phyloP scores from a whole-genome alignment of 2,888 invertebrate genomes.

The Nomada lathburiana region DNA sequence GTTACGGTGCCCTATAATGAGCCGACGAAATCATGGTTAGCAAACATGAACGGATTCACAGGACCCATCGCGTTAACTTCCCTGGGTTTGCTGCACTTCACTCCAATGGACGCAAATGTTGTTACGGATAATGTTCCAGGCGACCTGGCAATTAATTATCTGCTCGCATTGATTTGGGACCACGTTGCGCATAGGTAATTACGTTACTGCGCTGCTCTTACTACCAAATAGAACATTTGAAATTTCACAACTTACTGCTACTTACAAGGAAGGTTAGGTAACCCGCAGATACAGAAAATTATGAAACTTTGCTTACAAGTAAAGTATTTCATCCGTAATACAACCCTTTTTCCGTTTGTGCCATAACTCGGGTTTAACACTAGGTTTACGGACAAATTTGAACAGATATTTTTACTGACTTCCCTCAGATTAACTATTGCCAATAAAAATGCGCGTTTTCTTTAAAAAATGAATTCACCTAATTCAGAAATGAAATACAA shows the following conservation, averaged over 20 bases:
- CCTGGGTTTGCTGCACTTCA: constrained; percentile 65
- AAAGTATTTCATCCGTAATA: no score
- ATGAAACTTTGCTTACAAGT: no score
- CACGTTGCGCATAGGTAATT: constrained; percentile 61
- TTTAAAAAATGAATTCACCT: no score
- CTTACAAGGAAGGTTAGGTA: no score
- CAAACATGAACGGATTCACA: constrained; percentile 64
- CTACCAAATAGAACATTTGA: not conserved
- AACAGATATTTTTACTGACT: no score
- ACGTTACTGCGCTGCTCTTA: not conserved
- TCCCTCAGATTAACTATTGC: no score
- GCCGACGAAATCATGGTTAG: constrained; percentile 70
- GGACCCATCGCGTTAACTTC: constrained; percentile 45
- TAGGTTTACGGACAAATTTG: no score
- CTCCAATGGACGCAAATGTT: accelerated
- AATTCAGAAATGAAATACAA: no score
- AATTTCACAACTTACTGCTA: no score
- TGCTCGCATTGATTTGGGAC: constrained; percentile 58
- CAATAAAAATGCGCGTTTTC: no score
- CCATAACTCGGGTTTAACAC: no score
- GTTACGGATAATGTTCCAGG: constrained; percentile 70
- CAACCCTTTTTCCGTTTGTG: not conserved
- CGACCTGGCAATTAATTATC: constrained; percentile 73
- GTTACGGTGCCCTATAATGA: constrained; percentile 71
- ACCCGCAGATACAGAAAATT: no score